Evolutionary conservation across 2,113 vertebrate genomes (phyloP).

Genomic region (Sprattus sprattus): DNA sequence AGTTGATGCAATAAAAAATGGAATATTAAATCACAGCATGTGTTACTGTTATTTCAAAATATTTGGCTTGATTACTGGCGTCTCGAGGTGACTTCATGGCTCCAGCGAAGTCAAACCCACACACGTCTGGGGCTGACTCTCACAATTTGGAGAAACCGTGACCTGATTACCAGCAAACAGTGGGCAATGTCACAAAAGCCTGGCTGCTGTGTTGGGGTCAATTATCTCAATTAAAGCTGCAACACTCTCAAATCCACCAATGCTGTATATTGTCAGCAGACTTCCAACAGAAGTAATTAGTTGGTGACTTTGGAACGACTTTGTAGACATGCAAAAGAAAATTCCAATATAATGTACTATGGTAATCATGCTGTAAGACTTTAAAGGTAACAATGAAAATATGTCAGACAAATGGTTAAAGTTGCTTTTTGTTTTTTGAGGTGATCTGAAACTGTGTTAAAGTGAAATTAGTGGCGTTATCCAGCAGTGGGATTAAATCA

Average conservation of each 20-base stretch:
- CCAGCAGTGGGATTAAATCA: neutral
- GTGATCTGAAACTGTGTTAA: neutral
- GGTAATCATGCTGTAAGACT: neutral
- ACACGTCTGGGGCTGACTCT: neutral
- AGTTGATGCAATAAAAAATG: neutral
- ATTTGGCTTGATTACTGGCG: constrained; percentile 5
- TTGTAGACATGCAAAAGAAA: neutral
- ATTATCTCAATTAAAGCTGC: neutral
- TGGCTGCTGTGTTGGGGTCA: neutral
- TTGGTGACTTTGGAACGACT: neutral
- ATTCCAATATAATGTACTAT: neutral
- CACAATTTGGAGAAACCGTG: neutral
- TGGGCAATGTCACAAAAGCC: neutral
- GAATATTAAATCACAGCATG: neutral
- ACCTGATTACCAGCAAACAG: constrained; percentile 1
- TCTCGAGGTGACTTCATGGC: constrained; percentile 6
- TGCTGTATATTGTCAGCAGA: neutral
- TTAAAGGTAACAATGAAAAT: neutral
- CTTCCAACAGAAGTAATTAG: neutral
- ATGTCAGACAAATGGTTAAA: neutral
- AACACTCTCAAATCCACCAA: neutral
- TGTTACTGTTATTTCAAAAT: neutral
- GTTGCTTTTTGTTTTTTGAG: neutral
- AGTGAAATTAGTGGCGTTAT: neutral
- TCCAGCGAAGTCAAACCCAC: neutral